Base-by-base conservation (phyloP, 2,113 vertebrate genomes). In the Lamprologus tigripictilis region DNA sequence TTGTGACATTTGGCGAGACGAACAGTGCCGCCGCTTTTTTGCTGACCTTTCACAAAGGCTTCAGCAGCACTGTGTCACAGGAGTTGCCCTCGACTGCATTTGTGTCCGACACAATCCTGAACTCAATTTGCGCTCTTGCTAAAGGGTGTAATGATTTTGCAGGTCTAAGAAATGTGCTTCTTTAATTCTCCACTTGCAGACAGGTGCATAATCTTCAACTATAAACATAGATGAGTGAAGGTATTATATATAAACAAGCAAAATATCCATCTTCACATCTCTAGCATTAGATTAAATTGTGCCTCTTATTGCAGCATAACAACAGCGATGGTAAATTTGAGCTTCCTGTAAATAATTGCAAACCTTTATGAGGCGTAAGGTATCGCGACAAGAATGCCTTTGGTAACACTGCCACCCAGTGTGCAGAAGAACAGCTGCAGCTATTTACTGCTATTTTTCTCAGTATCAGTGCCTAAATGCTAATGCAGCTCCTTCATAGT, bases 1-100 rank as follows among this genome's bases (percentile, higher is more conserved):
- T 81, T 58, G 49, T 96, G 95, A 91, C 95, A 96, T 96, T 96
- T 96, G 86, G 88, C 49, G 93, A 92, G 94, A 85, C 11, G 83
- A 89, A 88, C 92, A 94, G 85, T 90, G 92, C 93, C 90, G 84
- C 86, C 87, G 90, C 86, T 92, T 93, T 92, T 94, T 92, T 88
- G 88, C 76, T 93, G 94, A 96, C 95, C 95, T 95, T 95, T 95
- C 92, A 90, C 92, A 85, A 89, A 87, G 68, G 82, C 90, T 92
- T 45, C 78, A 58, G 78, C 87, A 76, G 63, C 63, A 80, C 51
- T 7, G 28, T 73, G 47, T 83, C 23, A 8, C 58, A 84, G 47
- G 76, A 80, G 49, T 13, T 54, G 37, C 68, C 84, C 45, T 51
- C 28, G 9, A 42, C 47, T 55, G 85, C 37, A 53, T 85, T 55